These are phyloP conservation scores for Circaetus gallicus DNA, from an alignment of 2,113 vertebrate genomes.

Conservation along the genomic window DNA sequence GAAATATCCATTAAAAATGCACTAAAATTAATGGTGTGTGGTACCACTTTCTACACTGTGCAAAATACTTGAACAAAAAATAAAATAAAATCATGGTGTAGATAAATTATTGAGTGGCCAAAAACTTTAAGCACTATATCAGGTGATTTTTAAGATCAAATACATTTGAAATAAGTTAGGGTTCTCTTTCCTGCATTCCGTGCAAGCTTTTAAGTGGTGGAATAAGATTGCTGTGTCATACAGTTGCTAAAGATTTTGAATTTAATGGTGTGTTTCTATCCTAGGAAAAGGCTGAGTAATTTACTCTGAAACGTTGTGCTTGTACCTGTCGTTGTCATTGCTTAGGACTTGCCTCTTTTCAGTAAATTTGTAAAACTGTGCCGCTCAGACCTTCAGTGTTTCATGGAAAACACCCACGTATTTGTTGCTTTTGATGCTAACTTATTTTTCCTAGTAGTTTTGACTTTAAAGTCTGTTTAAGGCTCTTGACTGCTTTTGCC, in stretches of 20 bases:
- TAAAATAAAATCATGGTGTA: neutral
- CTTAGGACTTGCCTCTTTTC: neutral
- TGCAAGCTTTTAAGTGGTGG: neutral
- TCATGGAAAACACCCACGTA: neutral
- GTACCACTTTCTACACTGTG: neutral
- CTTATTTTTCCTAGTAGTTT: neutral
- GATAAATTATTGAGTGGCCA: neutral
- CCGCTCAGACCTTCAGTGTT: neutral
- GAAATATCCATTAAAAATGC: neutral
- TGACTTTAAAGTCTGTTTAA: neutral
- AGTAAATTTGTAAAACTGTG: neutral
- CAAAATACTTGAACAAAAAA: neutral
- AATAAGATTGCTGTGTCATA: neutral
- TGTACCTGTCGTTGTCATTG: neutral
- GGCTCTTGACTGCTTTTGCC: neutral
- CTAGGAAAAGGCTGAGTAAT: neutral
- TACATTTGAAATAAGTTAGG: neutral
- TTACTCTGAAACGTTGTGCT: neutral
- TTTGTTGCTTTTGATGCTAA: neutral
- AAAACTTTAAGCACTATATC: neutral
- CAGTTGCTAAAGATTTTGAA: neutral
- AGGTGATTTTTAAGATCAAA: neutral
- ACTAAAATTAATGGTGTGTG: neutral
- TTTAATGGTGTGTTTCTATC: neutral
- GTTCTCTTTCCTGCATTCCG: neutral